A percentile compares a stretch with the other conserved stretches of the same genome.
These are phyloP conservation scores for Catocala nupta DNA, from an alignment of 2,888 invertebrate genomes.

Conservation along the genomic window DNA sequence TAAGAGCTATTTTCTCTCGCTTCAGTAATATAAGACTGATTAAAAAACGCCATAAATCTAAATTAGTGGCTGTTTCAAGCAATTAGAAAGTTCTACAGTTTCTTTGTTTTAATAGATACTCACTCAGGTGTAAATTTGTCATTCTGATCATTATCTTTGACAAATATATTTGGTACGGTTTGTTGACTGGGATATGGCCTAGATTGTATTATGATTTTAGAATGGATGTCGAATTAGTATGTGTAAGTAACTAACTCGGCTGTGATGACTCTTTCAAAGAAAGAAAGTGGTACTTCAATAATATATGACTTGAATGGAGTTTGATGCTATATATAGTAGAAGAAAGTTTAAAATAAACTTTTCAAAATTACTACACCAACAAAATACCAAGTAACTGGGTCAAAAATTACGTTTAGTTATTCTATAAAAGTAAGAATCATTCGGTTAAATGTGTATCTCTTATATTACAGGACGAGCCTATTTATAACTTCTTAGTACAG, in stretches of 20 bases:
- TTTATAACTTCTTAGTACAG: too few relatives aligned
- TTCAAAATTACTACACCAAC: too few relatives aligned
- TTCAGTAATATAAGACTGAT: constrained; percentile 16
- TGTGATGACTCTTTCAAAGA: neutral
- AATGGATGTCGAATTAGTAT: neutral
- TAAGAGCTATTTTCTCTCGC: constrained; percentile 22
- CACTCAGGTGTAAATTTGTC: constrained; percentile 44
- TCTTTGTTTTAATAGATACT: constrained; percentile 69
- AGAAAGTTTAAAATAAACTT: too few relatives aligned
- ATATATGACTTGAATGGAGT: too few relatives aligned
- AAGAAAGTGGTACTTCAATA: too few relatives aligned
- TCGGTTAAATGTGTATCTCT: too few relatives aligned
- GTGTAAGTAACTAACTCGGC: neutral
- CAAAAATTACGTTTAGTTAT: too few relatives aligned
- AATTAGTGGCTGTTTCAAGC: constrained; percentile 66
- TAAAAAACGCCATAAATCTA: constrained; percentile 62
- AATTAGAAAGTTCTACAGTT: constrained; percentile 75
- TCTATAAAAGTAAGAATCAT: too few relatives aligned
- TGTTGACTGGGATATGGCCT: constrained; percentile 20
- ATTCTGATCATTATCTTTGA: constrained; percentile 50
- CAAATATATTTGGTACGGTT: constrained; percentile 41
- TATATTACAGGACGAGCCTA: too few relatives aligned
- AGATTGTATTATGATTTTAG: constrained; percentile 4
- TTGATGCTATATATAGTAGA: too few relatives aligned
- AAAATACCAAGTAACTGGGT: too few relatives aligned